Percentiles rank a stretch among this genome's conserved stretches.
These are phyloP conservation scores for Zaprionus taronus DNA, from an alignment of 1,140 invertebrate species.

Conservation along the genomic window DNA sequence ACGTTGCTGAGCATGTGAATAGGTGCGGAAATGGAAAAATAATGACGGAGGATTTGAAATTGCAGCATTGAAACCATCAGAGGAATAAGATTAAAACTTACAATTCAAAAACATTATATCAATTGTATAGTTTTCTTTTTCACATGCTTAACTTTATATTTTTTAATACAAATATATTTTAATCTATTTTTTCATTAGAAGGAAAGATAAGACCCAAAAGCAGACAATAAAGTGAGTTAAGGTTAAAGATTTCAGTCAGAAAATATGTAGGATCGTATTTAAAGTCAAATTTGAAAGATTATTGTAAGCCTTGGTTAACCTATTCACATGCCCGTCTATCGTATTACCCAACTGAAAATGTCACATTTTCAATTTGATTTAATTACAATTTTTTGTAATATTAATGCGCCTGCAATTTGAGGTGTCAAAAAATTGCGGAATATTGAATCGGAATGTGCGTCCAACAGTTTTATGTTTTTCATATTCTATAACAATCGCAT, in stretches of 20 bases:
- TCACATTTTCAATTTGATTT: conserved; percentile 46
- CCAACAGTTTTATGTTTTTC: conserved; percentile 42
- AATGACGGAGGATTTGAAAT: background rate
- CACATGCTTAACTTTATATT: too few relatives aligned
- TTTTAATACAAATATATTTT: background rate
- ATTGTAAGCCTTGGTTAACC: background rate
- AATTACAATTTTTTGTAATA: conserved; percentile 50
- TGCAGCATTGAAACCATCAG: background rate
- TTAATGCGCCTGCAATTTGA: conserved; percentile 44
- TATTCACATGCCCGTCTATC: conserved; percentile 1
- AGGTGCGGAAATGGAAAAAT: conserved; percentile 24
- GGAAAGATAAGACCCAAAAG: conserved; percentile 8
- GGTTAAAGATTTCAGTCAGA: background rate
- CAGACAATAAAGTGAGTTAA: conserved; percentile 41
- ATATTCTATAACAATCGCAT: conserved; percentile 37
- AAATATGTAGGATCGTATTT: background rate
- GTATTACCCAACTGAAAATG: conserved; percentile 11
- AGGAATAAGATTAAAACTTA: background rate
- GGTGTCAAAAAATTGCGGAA: conserved; percentile 37
- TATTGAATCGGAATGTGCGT: conserved; percentile 44
- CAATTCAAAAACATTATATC: background rate
- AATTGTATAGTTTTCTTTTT: too few relatives aligned
- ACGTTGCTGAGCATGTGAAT: conserved; percentile 47
- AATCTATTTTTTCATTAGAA: background rate
- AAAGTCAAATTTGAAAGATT: background rate